Evolutionary conservation across 2,888 invertebrate genomes (phyloP), one percentile per base, ranked within the genome.

Genomic region (Agonopterix arenella): DNA sequence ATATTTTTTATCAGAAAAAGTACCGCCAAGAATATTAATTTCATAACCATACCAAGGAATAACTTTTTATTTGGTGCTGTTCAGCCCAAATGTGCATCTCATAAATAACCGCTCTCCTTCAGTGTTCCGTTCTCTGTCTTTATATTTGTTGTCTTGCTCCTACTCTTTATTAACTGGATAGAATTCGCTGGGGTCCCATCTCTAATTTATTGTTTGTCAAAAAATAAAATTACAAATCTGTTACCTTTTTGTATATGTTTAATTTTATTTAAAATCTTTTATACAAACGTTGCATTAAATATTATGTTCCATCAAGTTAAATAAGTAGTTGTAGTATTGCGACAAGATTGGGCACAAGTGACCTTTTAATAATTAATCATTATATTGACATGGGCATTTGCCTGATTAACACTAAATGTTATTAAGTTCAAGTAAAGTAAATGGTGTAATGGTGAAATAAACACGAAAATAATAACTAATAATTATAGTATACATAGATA

Each of bases 81-180:
- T 84, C 76, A 74, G 77, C 78, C 83, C 84, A 83, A 88, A 88
- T 88, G 88, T 89, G 88, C 88, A 85, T 80, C 80, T 57, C 81
- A 86, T 89, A 89, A 89, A 89, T 89, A 71, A 88, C 70, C 63
- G 47, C 48, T 70, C 74, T 83, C 79, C 84, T 83, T 80, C 74
- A 72, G 63, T 80, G 62, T 76, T 70, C 75, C 78, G 70, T 62
- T 83, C 84, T 74, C 76, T 73, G 65, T 82, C 81, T 71, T 72
- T 66, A 66, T 64, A 64, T 70, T 70, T 76, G 78, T 69, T 73
- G 71, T 83, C 79, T 78, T 75, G 57, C 73, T 64, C 68, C 56
- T 73, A 49, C 62, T 56, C 64, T 77, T 83, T 84, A 85, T 84
- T 81, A 84, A 83, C 76, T 66, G 66, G 60, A 68, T 72, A 71